Evolutionary conservation across 2,113 vertebrate genomes (phyloP).

Genomic region (Origma solitaria): DNA sequence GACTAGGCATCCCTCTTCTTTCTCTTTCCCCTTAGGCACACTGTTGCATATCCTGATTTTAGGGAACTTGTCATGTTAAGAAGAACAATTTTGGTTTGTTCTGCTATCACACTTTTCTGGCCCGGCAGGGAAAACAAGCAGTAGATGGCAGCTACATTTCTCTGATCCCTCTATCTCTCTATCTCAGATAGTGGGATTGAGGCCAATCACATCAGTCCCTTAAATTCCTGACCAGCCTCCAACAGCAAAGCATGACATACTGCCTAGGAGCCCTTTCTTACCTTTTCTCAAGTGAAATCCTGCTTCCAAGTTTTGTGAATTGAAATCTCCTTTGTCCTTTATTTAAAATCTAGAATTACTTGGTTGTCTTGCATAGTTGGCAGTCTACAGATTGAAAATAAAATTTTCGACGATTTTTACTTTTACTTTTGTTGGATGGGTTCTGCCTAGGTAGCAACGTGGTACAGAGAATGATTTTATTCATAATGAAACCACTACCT

Average conservation of each 20-base stretch:
- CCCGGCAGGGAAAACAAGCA: neutral
- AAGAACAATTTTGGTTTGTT: conserved; percentile 35
- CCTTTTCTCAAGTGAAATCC: neutral
- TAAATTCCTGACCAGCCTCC: neutral
- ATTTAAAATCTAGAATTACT: neutral
- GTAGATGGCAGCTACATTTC: neutral
- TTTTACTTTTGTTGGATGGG: neutral
- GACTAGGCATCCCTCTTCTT: neutral
- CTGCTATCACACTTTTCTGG: neutral
- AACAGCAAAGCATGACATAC: neutral
- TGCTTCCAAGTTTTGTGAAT: neutral
- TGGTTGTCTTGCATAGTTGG: neutral
- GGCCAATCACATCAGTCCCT: neutral
- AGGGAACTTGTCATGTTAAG: conserved; percentile 7
- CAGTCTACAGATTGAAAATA: neutral
- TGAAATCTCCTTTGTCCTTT: neutral
- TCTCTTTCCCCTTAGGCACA: conserved; percentile 13
- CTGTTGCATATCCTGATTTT: conserved; percentile 3
- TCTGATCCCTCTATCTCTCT: neutral
- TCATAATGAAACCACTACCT: neutral
- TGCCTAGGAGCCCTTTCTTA: neutral
- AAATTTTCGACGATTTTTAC: neutral
- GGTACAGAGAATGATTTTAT: neutral
- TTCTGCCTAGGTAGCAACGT: neutral
- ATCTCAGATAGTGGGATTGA: neutral